Evolutionary conservation across 1,140 invertebrate genomes (phyloP).

Genomic region (Drosophila pseudoananassae): DNA sequence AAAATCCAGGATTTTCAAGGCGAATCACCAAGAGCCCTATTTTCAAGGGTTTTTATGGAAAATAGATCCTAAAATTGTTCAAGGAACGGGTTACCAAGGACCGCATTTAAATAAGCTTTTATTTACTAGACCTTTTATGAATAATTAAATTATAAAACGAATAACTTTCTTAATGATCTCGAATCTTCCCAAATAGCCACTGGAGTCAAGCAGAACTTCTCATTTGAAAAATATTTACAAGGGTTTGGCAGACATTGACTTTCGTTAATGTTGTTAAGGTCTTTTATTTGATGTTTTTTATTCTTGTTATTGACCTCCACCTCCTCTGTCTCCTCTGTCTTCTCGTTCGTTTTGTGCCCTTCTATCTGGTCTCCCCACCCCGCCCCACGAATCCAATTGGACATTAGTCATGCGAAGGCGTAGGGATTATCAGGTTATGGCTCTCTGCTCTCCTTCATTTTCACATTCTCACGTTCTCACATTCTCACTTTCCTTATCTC

Average conservation of each 20-base stretch:
- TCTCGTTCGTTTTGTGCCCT: neutral
- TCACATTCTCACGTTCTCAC: neutral
- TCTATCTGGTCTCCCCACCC: neutral
- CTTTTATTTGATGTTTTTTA: slow-evolving; percentile 9
- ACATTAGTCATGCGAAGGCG: slow-evolving; percentile 35
- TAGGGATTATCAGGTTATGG: slow-evolving; percentile 33
- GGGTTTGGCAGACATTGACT: slow-evolving; percentile 37
- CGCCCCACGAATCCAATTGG: neutral
- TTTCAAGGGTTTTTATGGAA: too few species aligned
- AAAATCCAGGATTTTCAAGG: too few species aligned
- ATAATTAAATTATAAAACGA: too few species aligned
- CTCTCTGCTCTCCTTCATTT: slow-evolving; percentile 5
- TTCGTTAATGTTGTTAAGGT: slow-evolving; percentile 13
- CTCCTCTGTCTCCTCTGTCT: neutral
- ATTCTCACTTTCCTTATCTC: slow-evolving; percentile 11
- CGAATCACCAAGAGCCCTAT: too few species aligned
- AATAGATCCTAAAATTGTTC: too few species aligned
- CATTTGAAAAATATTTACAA: slow-evolving; percentile 38
- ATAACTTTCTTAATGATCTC: neutral
- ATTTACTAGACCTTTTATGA: too few species aligned
- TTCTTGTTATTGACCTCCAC: neutral
- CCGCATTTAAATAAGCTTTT: too few species aligned
- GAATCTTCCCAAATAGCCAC: neutral
- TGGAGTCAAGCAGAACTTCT: neutral
- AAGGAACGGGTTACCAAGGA: too few species aligned